Conservation (phyloP, 2,113 vertebrate genomes). For the Antechinus flavipes region DNA sequence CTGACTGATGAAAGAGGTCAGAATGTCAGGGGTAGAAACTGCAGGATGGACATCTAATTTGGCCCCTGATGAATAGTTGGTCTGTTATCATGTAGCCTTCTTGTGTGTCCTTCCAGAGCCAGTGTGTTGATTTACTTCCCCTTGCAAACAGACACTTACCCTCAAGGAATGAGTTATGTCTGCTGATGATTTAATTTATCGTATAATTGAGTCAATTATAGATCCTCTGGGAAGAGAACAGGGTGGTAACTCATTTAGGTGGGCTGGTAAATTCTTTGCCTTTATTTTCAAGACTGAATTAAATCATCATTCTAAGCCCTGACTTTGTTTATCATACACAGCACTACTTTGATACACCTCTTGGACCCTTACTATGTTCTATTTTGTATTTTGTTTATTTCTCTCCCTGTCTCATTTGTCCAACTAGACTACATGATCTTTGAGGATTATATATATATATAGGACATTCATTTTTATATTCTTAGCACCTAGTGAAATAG, state of each 20-base stretch:
- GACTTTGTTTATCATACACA: neutral
- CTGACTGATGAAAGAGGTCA: neutral
- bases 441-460: neutral
- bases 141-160: neutral
- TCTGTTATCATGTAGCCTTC: neutral
- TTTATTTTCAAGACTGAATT: conserved; percentile 1
- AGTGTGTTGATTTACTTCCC: neutral
- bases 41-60: neutral
- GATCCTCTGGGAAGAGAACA: neutral
- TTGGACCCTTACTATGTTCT: neutral
- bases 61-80: neutral
- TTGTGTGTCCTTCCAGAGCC: neutral
- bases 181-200: neutral
- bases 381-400: neutral
- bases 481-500: neutral
- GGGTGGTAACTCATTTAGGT: neutral
- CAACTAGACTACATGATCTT: neutral
- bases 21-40: neutral
- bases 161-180: neutral
- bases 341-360: neutral
- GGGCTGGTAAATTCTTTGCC: neutral
- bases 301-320: neutral
- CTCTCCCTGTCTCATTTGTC: neutral
- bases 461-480: neutral
- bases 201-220: conserved; percentile 5